Evolutionary conservation across 2,797 vertebrate species (phyloP).

Genomic region (Acrocephalus scirpaceus): DNA sequence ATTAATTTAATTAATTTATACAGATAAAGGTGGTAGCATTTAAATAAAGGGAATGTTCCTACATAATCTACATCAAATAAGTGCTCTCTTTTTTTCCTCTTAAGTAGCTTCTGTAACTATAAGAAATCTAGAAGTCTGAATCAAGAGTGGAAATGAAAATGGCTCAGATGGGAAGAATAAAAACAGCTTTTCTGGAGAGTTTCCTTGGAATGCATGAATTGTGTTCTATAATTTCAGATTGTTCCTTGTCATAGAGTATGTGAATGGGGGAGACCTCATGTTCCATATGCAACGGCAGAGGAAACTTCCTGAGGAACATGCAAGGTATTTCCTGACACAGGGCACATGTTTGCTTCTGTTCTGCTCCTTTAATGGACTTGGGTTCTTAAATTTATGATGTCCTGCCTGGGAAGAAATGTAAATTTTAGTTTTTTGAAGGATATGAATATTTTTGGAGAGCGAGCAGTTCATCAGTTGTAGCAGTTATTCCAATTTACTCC

Average conservation of each 20-base stretch:
- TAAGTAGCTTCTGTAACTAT: neutral
- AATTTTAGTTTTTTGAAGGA: neutral
- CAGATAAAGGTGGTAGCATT: neutral
- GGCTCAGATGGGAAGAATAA: neutral
- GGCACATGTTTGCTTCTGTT: neutral
- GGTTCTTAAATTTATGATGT: neutral
- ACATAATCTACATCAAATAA: neutral
- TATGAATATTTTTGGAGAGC: neutral
- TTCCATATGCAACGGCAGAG: slow-evolving; percentile 98
- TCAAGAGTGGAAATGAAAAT: neutral
- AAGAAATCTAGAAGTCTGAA: neutral
- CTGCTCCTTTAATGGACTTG: neutral
- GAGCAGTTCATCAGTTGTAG: neutral
- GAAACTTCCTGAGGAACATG: slow-evolving; percentile 96
- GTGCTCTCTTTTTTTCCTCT: neutral
- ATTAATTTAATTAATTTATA: neutral
- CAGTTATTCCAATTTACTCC: neutral
- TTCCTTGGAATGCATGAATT: neutral
- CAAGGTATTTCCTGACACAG: slow-evolving; percentile 79
- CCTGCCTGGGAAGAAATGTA: neutral
- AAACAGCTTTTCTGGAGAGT: neutral
- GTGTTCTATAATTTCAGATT: slow-evolving; percentile 78
- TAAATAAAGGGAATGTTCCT: neutral
- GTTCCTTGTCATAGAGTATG: slow-evolving; percentile 97
- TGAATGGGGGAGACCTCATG: slow-evolving; percentile 97